Evolutionary conservation across 2,797 vertebrate species (phyloP).

Genomic region (Crenuchus spilurus): DNA sequence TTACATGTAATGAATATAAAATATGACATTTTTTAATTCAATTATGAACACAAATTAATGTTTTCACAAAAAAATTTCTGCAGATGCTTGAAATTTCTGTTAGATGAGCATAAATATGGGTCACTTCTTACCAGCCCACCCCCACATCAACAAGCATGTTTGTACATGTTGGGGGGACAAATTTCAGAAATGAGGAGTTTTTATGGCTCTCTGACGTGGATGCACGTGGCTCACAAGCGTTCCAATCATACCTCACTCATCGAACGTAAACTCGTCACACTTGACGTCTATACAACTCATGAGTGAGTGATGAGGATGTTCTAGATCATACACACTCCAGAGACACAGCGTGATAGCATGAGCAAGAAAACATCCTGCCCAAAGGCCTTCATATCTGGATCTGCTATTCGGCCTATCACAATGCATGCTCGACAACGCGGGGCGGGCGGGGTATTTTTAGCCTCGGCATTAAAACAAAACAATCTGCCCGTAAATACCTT

Average conservation of each 20-base stretch:
- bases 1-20: too few species aligned
- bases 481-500: constrained; percentile 53
- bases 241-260: background rate
- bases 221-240: background rate
- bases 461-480: constrained; percentile 68
- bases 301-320: constrained; percentile 6
- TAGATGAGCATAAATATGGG: background rate
- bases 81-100: background rate
- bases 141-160: background rate
- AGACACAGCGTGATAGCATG: constrained; percentile 6
- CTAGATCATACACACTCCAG: background rate
- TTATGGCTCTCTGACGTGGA: background rate
- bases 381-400: constrained; percentile 30
- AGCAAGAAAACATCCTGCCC: constrained; percentile 35
- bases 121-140: background rate
- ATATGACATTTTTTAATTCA: too few species aligned
- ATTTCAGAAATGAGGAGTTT: background rate
- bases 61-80: too few species aligned
- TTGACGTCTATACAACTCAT: too few species aligned
- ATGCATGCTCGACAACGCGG: constrained; percentile 13
- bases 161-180: background rate
- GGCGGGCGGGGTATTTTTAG: constrained; percentile 68
- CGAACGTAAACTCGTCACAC: background rate
- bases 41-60: too few species aligned
- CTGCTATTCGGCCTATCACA: constrained; percentile 6